Evolutionary conservation across 2,797 vertebrate species (phyloP), one percentile per base, ranked within the genome.

Genomic region (Setipinna tenuifilis): DNA sequence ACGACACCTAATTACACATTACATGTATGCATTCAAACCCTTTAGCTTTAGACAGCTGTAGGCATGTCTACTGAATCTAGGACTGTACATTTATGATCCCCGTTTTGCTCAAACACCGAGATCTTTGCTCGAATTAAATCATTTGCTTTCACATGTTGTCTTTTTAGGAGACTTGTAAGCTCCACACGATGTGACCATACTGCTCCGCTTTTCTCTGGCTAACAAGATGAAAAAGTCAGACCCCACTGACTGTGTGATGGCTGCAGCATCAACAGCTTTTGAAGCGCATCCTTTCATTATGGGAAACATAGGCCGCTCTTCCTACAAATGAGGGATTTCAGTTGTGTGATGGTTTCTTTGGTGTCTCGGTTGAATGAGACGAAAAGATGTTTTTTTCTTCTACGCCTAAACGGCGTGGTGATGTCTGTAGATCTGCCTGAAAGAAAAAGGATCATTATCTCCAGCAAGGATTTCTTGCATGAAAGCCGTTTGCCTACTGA

Each of bases 381-480:
- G 35, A 78, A 78, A 78, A 35, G 17, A 35, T 78, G 9, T 78
- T 78, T 44, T 44, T 78, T 44, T 25, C 28, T 71, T 71, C 14
- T 75, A 2, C 50, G 50, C 6, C 50, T 78, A 78, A 78, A 78
- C 44, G 71, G 0, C 16, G 35, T 35, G 68, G 68, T 44, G 71
- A 44, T 78, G 71, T 78, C 31, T 78, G 35, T 44, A 6, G 35
- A 78, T 78, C 21, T 17, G 71, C 71, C 71, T 78, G 35, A 19
- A 78, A 78, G 71, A 78, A 78, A 78, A 78, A 78, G 44, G 71
- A 78, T 85, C 84, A 61, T 85, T 85, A 85, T 81, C n/a, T 35
- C 54, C 44, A 21, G 75, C 44, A 25, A 59, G 41, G 57, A 25
- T 59, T 23, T 23, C 50, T 84, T 84, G 48, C 44, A 78, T 58